Percentiles rank a stretch among this genome's conserved stretches.
These are phyloP conservation scores for Crioceris asparagi DNA, from an alignment of 2,888 invertebrate genomes.

Conservation along the genomic window DNA sequence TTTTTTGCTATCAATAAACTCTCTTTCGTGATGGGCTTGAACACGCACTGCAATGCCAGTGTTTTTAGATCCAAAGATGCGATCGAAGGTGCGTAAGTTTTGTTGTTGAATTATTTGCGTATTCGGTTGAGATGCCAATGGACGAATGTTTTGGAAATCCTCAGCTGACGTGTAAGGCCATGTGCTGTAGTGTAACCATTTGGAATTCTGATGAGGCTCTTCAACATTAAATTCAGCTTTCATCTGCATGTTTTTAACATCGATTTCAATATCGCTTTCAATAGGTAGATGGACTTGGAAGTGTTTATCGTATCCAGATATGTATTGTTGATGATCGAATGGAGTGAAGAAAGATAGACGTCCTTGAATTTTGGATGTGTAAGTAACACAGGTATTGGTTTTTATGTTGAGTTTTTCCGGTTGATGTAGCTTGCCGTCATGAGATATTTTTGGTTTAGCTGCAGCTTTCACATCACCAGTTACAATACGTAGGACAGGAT, in stretches of 20 bases:
- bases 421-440: conserved; percentile 24
- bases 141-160: conserved; percentile 45
- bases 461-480: conserved; percentile 41
- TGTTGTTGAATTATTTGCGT: conserved; percentile 39
- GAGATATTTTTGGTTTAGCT: conserved; percentile 33
- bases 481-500: conserved; percentile 47
- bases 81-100: conserved; percentile 27
- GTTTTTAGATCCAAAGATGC: conserved; percentile 38
- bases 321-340: conserved; percentile 44
- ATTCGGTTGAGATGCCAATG: conserved; percentile 40
- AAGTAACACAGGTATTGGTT: conserved; percentile 42
- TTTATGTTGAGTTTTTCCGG: conserved; percentile 38
- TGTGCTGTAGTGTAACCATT: conserved; percentile 47
- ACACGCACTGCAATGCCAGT: conserved; percentile 46
- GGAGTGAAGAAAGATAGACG: conserved; percentile 55
- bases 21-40: conserved; percentile 43
- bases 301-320: conserved; percentile 52
- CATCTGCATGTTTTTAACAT: conserved; percentile 40
- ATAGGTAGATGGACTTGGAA: conserved; percentile 48
- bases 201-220: conserved; percentile 41
- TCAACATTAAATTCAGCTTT: conserved; percentile 42
- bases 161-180: conserved; percentile 53
- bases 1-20: no score
- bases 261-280: conserved; percentile 37
- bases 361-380: conserved; percentile 47